These are phyloP conservation scores for Quadroppia sp. DNA, from an alignment of 2,888 invertebrate species.

Conservation along the genomic window DNA sequence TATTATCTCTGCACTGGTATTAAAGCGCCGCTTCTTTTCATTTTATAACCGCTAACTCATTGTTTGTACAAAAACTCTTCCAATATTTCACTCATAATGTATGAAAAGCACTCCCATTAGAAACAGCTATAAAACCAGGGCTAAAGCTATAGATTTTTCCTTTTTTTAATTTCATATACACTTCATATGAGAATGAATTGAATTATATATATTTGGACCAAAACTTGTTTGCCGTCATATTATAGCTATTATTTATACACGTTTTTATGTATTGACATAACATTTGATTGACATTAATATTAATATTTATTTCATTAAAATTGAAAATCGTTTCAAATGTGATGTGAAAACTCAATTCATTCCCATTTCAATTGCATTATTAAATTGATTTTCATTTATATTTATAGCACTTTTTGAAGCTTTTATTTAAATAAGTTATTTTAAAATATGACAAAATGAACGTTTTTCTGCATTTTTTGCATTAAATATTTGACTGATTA, in stretches of 20 bases:
- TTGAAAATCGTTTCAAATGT: neutral
- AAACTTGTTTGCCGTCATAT: slow-evolving; percentile 3
- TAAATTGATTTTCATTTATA: neutral
- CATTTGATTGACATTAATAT: slow-evolving; percentile 23
- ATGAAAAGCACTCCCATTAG: slow-evolving; percentile 24
- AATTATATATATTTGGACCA: neutral
- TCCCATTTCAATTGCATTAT: no score
- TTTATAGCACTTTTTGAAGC: neutral
- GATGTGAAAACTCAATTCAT: neutral
- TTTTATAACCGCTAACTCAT: slow-evolving; percentile 38
- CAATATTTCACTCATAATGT: slow-evolving; percentile 35
- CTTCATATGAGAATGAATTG: neutral
- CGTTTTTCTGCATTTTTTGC: no score
- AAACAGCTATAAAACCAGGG: neutral
- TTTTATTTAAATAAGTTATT: no score
- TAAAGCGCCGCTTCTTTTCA: slow-evolving; percentile 27
- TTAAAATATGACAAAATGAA: no score
- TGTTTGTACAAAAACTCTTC: slow-evolving; percentile 29
- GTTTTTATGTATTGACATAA: slow-evolving; percentile 20
- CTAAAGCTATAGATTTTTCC: slow-evolving; percentile 29
- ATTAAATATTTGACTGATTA: no score
- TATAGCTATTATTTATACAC: neutral
- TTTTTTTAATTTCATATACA: no score
- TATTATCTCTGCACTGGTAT: slow-evolving; percentile 12
- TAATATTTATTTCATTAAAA: neutral